Conservation (phyloP, 2,888 invertebrate genomes). For the Pachycephus smyrnensis region DNA sequence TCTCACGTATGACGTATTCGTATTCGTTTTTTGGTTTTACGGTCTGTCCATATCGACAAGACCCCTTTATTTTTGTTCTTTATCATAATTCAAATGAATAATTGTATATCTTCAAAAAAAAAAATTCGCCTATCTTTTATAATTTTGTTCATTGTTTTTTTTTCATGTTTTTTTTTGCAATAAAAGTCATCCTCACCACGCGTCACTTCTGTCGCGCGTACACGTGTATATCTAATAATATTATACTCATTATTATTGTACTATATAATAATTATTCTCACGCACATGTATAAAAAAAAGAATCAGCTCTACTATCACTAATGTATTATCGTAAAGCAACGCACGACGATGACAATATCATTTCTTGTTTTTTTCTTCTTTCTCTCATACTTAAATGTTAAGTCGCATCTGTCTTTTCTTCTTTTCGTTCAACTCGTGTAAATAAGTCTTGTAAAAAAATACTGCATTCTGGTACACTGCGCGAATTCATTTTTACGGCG, state of each 20-base stretch:
- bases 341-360: not conserved
- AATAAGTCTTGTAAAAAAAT: conserved; percentile 2
- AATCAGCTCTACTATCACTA: not conserved
- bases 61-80: conserved; percentile 1
- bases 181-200: not conserved
- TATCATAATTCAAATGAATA: not conserved
- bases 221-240: not conserved
- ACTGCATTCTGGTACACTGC: conserved; percentile 1
- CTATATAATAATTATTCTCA: not conserved
- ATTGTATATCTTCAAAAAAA: not conserved
- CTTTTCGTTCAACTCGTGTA: not conserved
- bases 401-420: not conserved
- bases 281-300: not conserved
- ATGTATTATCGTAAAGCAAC: not conserved
- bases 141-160: not conserved
- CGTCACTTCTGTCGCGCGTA: no score
- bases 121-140: not conserved
- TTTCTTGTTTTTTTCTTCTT: not conserved
- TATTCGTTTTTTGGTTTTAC: conserved; percentile 1
- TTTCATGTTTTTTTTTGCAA: not conserved
- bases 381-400: not conserved
- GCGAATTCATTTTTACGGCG: not conserved
- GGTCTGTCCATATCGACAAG: conserved; percentile 2
- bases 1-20: conserved; percentile 9
- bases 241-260: not conserved